Evolutionary conservation across 2,888 invertebrate genomes (phyloP), one percentile per base, ranked within the genome.

Genomic region (Cosmopolites sordidus): DNA sequence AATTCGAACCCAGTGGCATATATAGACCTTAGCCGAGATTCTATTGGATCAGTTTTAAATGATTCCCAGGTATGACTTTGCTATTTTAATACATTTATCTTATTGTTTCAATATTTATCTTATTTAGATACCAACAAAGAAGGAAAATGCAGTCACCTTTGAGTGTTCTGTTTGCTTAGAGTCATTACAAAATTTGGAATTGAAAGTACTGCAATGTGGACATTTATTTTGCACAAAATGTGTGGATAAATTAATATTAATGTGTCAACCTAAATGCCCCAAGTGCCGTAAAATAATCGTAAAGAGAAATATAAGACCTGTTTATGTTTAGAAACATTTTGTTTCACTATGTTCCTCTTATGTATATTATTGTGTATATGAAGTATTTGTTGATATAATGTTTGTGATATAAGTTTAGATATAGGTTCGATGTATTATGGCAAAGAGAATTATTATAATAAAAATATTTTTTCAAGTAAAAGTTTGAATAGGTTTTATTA

Each of bases 131-230:
- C 8, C 22, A 22, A 22, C 4, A 5, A 8, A 22, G 8, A 4
- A 3, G 12, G n/a, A 33, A 5, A 33, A 12, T 12, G 3, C 33
- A 4, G n/a, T 12, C 5, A 6, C 11, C 3, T 29, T 37, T 6
- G 47, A 40, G 16, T 47, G 47, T 27, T 27, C 47, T 2, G 16
- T 47, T 4, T 47, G 47, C 38, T 39, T 47, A 6, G 27, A 27
- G 11, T 11, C 38, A 27, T 9, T 47, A n/a, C 8, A 14, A 39
- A 16, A 27, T 27, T 27, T 27, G 14, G 27, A 38, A 16, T 2
- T 47, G 11, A 39, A 39, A 40, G 11, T 18, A n/a, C 22, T 39
- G 16, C 4, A 27, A n/a, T 47, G 47, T 16, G 47, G 47, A 1
- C 47, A 47, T 40, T 1, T 47, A 2, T 47, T 27, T 14, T 47